Percentiles rank a stretch among this genome's conserved stretches.
phyloP scores from a whole-genome alignment of 1,140 invertebrate species.

The Lordiphosa stackelbergi region DNA sequence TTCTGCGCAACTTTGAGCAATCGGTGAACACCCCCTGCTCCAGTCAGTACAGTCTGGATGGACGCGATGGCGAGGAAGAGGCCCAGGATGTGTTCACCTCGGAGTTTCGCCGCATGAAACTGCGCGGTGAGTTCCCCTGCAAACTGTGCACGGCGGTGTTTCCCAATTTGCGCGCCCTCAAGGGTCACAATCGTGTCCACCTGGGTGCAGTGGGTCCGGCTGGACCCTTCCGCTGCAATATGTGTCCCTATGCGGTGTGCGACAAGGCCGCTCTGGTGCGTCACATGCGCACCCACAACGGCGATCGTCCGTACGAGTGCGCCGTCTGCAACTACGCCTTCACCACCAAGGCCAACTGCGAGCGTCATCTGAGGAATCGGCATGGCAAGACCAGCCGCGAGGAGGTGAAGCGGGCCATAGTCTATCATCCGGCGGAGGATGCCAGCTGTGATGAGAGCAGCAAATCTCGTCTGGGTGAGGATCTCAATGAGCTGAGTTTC shows the following conservation, averaged over 20 bases:
- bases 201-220: conserved; percentile 82
- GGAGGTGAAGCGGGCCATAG: conserved; percentile 90
- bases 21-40: conserved; percentile 70
- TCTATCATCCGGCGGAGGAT: conserved; percentile 91
- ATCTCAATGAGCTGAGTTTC: conserved; percentile 65
- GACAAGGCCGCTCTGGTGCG: conserved; percentile 94
- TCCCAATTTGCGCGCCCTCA: conserved; percentile 91
- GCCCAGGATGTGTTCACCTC: conserved; percentile 88
- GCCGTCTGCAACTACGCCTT: conserved; percentile 95
- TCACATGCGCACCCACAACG: conserved; percentile 95
- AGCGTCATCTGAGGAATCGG: conserved; percentile 92
- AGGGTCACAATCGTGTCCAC: conserved; percentile 91
- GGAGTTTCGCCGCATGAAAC: conserved; percentile 90
- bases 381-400: conserved; percentile 91
- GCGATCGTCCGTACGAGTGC: conserved; percentile 95
- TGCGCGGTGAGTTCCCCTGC: conserved; percentile 92
- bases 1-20: conserved; percentile 72
- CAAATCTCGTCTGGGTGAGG: conserved; percentile 29
- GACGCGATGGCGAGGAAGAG: conserved; percentile 83
- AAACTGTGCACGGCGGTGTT: conserved; percentile 89
- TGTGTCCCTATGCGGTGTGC: conserved; percentile 92
- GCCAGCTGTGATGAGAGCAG: conserved; percentile 83
- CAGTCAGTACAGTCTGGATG: conserved; percentile 70
- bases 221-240: conserved; percentile 91
- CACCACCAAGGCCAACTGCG: conserved; percentile 95